Base-by-base conservation (phyloP, 2,797 vertebrate species). In the Columba guinea region DNA sequence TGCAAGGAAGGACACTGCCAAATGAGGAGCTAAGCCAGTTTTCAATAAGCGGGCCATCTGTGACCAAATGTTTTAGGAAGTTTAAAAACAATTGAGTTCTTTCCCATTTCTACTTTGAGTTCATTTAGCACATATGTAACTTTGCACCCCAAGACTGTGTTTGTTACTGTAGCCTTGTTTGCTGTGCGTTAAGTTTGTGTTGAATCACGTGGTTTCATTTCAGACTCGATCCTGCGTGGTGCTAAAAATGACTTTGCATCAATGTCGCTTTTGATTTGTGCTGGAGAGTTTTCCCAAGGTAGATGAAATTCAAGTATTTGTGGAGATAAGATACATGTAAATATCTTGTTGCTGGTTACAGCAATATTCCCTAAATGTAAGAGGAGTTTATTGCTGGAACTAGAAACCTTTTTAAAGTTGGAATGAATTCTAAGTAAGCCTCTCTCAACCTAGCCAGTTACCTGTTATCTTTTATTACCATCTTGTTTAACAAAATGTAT, bases 31-130 rank as follows among this genome's bases (percentile, higher is more conserved):
- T 82, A 5, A 51, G 97, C 97, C 97, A 98, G 95, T 95, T 98
- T 96, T 95, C 96, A 92, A 27, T 85, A 39, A 90, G 87, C 87
- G 93, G 58, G 63, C 98, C 98, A 98, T 98, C 97, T 98, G 98
- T 97, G 93, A 93, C 46, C 37, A 86, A 97, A 92, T 91, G 76
- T 85, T 95, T 75, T 64, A 88, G 67, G 64, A 74, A 95, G 86
- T 95, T 78, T 76, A 48, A 91, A 96, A 96, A 91, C 58, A 92
- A 74, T 70, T 10, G 24, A 74, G 30, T 76, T 82, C 46, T 49
- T 63, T 59, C 63, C 48, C 35, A 21, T 86, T 68, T 86, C 87
- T 89, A 52, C 60, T 87, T 83, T 41, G 51, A 51, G 37, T 90
- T 94, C 30, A 26, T 67, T 87, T 79, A 39, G 13, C 5, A 59